A percentile compares a stretch with the other conserved stretches of the same genome.
Evolutionary conservation across 1,140 invertebrate genomes (phyloP).

Genomic region (Orius insidiosus): DNA sequence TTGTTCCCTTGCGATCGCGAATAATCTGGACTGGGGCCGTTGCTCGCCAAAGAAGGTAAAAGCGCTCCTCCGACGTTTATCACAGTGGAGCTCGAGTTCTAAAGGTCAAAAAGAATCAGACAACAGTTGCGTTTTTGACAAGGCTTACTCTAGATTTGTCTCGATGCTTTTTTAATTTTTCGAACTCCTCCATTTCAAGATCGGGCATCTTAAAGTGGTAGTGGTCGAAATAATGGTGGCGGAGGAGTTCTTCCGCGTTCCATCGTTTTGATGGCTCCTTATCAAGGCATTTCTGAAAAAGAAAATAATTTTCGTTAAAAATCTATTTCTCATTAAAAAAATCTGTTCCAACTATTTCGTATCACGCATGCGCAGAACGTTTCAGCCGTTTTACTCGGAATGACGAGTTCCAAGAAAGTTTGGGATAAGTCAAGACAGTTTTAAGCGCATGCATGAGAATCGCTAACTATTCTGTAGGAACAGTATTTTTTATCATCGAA

Average conservation of each 20-base stretch:
- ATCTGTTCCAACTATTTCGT: background rate
- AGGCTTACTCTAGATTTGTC: slow-evolving; percentile 37
- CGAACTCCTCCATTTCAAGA: slow-evolving; percentile 48
- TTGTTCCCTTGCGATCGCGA: slow-evolving; percentile 7
- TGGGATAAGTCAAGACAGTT: too few species aligned
- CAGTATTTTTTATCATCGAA: too few species aligned
- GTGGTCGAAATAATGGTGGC: slow-evolving; percentile 76
- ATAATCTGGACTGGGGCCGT: slow-evolving; percentile 18
- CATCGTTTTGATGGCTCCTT: slow-evolving; percentile 82
- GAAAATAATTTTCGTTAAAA: too few species aligned
- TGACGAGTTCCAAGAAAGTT: too few species aligned
- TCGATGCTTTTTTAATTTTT: slow-evolving; percentile 37
- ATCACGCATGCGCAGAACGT: background rate
- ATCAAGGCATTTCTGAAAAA: slow-evolving; percentile 72
- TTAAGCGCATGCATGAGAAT: too few species aligned
- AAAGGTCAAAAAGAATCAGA: too few species aligned
- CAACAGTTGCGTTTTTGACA: slow-evolving; percentile 2
- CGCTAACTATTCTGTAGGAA: too few species aligned
- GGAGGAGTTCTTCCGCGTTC: slow-evolving; percentile 76
- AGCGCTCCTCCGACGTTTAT: slow-evolving; percentile 17
- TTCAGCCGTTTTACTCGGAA: too few species aligned
- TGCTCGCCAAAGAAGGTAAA: slow-evolving; percentile 20
- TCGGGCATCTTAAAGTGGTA: slow-evolving; percentile 58
- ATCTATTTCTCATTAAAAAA: background rate
- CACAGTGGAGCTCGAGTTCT: slow-evolving; percentile 18